These are phyloP conservation scores for Gephyroberyx darwinii DNA, from an alignment of 2,797 vertebrate genomes.

Conservation along the genomic window DNA sequence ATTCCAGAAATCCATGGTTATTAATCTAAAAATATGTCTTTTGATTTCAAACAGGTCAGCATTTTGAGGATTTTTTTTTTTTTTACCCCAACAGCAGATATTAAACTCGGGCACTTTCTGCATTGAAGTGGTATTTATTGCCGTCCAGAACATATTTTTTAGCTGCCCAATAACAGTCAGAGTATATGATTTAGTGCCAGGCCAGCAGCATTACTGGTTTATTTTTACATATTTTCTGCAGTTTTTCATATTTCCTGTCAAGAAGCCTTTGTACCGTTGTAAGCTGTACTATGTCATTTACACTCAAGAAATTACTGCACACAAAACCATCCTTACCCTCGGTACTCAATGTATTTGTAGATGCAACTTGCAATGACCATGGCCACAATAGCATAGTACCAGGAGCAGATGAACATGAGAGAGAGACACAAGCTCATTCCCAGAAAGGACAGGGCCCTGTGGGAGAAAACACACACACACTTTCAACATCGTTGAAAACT, in stretches of 20 bases:
- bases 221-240: not conserved
- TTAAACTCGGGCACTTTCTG: not conserved
- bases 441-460: conserved; percentile 94
- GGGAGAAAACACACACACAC: conserved; percentile 8
- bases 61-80: too few relatives aligned
- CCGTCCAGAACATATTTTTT: not conserved
- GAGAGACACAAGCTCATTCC: conserved; percentile 97
- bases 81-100: too few relatives aligned
- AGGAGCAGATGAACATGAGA: conserved; percentile 97
- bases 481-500: not conserved
- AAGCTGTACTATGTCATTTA: too few relatives aligned
- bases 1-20: too few relatives aligned
- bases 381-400: conserved; percentile 95
- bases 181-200: too few relatives aligned
- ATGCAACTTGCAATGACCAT: conserved; percentile 94
- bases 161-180: too few relatives aligned
- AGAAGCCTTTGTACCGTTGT: not conserved
- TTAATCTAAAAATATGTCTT: too few relatives aligned
- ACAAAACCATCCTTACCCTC: conserved; percentile 85
- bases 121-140: not conserved
- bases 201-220: too few relatives aligned
- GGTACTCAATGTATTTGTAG: conserved; percentile 98
- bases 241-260: not conserved
- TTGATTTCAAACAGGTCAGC: too few relatives aligned
- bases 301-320: not conserved